These are phyloP conservation scores for Pluvialis apricaria DNA, from an alignment of 2,113 vertebrate genomes.

Conservation along the genomic window DNA sequence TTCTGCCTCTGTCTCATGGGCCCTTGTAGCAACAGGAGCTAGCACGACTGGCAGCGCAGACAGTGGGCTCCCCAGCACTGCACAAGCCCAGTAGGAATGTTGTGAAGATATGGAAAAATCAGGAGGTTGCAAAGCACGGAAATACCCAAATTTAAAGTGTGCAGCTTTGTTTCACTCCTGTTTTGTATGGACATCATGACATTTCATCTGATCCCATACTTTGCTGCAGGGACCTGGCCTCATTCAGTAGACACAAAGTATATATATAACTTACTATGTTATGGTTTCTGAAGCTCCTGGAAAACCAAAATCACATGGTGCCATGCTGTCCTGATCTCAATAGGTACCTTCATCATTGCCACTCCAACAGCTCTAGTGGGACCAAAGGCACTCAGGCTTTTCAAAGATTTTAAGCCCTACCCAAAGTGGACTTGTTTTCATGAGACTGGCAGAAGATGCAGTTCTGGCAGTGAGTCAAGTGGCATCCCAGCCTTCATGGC, in stretches of 20 bases:
- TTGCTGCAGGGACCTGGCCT: not conserved
- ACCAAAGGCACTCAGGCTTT: not conserved
- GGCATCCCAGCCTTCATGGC: not conserved
- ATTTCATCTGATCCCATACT: not conserved
- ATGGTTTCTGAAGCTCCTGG: not conserved
- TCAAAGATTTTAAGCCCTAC: not conserved
- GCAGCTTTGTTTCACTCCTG: not conserved
- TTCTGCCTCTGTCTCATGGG: not conserved
- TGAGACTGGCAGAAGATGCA: not conserved
- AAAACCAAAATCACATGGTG: not conserved
- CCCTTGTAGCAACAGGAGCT: not conserved
- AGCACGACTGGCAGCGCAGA: not conserved
- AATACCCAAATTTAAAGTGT: not conserved
- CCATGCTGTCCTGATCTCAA: not conserved
- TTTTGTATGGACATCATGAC: not conserved
- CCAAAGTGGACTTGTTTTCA: not conserved
- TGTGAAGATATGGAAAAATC: not conserved
- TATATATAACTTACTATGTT: not conserved
- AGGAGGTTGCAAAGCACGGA: not conserved
- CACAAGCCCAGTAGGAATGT: not conserved
- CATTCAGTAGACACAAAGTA: not conserved
- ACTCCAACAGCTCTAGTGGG: not conserved
- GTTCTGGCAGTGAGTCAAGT: not conserved
- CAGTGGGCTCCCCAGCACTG: accelerated
- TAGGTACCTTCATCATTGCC: not conserved